Conservation (phyloP, 2,113 vertebrate species). For the Enhydra lutris region DNA sequence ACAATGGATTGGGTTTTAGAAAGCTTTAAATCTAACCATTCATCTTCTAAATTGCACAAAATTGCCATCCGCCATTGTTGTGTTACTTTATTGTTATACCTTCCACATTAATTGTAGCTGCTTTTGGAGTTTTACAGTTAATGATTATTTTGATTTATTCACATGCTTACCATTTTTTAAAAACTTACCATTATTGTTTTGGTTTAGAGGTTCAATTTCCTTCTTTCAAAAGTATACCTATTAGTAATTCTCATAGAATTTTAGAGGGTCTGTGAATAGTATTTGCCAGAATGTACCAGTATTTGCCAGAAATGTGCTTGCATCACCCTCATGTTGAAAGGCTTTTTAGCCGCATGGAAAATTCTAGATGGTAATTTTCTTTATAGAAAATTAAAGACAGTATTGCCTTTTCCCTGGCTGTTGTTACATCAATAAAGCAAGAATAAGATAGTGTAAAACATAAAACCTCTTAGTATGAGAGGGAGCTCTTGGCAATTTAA, state of each 20-base stretch:
- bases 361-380: not conserved
- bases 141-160: not conserved
- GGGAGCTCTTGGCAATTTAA: not conserved
- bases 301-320: not conserved
- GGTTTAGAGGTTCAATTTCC: not conserved
- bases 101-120: not conserved
- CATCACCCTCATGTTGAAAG: not conserved
- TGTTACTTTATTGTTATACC: not conserved
- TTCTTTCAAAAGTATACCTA: not conserved
- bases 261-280: not conserved
- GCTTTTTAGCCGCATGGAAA: not conserved
- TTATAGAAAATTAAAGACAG: not conserved
- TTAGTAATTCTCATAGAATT: not conserved
- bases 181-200: not conserved
- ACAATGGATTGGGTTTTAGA: not conserved
- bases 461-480: not conserved
- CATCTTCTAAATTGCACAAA: not conserved
- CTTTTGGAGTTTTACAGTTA: not conserved
- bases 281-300: not conserved
- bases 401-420: not conserved
- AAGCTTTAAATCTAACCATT: not conserved
- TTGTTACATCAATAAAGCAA: not conserved
- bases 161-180: not conserved
- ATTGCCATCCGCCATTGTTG: not conserved
- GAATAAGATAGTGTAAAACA: not conserved